Conservation (phyloP, 2,797 vertebrate genomes). For the Alectoris magna region DNA sequence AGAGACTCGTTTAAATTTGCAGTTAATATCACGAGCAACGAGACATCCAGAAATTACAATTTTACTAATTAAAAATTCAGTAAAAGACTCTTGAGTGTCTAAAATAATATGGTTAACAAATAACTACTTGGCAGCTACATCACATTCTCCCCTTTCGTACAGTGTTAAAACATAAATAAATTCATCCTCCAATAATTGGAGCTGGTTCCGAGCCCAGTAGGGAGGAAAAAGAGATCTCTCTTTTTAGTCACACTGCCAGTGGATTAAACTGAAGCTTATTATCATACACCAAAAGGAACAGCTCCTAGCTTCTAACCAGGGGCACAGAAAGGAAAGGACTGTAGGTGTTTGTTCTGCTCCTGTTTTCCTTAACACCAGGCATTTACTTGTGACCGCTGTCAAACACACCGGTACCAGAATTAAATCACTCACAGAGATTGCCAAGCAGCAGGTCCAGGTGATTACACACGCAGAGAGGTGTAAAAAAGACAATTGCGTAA, state of each 20-base stretch:
- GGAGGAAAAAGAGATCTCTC: not conserved
- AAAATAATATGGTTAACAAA: not conserved
- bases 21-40: not conserved
- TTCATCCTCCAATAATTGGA: not conserved
- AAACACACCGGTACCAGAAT: not conserved
- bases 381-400: not conserved
- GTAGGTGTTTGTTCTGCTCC: not conserved
- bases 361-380: not conserved
- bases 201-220: not conserved
- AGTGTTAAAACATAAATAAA: not conserved
- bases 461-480: not conserved
- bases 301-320: not conserved
- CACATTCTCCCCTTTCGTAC: not conserved
- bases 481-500: not conserved
- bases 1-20: not conserved
- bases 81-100: not conserved
- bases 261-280: not conserved
- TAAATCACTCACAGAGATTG: not conserved
- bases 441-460: not conserved
- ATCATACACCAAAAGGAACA: not conserved
- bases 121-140: not conserved
- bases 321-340: not conserved
- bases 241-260: not conserved
- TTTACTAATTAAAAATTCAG: not conserved
- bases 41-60: not conserved